These are phyloP conservation scores for Globodera rostochiensis DNA, from an alignment of 1,140 invertebrate species.

Conservation along the genomic window DNA sequence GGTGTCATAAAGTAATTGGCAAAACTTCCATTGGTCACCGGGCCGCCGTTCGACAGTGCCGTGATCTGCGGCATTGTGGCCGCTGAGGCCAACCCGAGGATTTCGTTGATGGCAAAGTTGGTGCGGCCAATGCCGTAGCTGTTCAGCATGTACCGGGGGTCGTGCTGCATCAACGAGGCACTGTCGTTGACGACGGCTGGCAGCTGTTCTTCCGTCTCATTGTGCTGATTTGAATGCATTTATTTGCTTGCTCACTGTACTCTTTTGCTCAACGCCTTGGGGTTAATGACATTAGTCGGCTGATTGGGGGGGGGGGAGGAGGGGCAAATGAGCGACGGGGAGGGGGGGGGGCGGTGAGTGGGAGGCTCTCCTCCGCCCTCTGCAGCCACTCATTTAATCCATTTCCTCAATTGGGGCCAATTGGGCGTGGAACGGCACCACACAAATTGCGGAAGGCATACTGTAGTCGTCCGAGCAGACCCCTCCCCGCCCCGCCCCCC, in stretches of 20 bases:
- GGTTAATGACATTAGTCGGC: constrained; percentile 12
- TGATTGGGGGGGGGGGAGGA: neutral
- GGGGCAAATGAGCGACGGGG: neutral
- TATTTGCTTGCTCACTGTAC: neutral
- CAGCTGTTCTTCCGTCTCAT: constrained; percentile 1
- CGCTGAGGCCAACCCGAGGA: constrained; percentile 39
- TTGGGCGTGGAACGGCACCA: constrained; percentile 1
- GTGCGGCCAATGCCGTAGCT: constrained; percentile 21
- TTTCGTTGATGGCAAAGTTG: constrained; percentile 46
- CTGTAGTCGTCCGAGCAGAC: neutral
- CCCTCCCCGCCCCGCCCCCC: neutral
- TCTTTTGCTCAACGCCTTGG: neutral
- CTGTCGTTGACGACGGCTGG: neutral
- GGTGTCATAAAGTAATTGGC: constrained; percentile 10
- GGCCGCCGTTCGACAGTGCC: constrained; percentile 9
- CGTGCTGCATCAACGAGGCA: neutral
- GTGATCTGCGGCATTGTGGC: constrained; percentile 15
- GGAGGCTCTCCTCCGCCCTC: neutral
- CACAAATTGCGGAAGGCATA: constrained; percentile 8
- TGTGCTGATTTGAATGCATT: constrained; percentile 20
- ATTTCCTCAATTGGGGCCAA: constrained; percentile 17
- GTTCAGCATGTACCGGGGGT: constrained; percentile 20
- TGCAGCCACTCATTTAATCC: constrained; percentile 17
- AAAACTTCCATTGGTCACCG: constrained; percentile 11
- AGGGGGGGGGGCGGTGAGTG: neutral